phyloP scores from a whole-genome alignment of 2,797 vertebrate species.

The Australoheros facetus region DNA sequence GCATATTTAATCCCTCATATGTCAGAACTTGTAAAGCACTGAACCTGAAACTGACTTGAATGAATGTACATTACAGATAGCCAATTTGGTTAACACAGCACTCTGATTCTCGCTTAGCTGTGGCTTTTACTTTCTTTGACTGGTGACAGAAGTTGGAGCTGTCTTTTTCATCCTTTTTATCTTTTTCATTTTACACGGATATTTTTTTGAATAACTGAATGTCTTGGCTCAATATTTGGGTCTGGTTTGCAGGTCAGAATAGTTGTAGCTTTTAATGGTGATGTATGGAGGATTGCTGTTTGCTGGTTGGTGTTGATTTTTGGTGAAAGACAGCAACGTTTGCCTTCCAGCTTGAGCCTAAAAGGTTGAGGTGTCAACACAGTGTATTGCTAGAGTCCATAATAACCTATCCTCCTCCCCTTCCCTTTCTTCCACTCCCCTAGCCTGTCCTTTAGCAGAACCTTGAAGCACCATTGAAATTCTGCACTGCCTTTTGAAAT shows the following conservation, averaged over 20 bases:
- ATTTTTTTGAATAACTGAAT: conserved; percentile 15
- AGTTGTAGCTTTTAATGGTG: conserved; percentile 2
- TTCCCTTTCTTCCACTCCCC: conserved; percentile 29
- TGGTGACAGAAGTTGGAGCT: conserved; percentile 37
- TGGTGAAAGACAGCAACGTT: conserved; percentile 53
- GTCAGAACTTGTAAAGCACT: conserved; percentile 66
- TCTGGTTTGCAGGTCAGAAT: neutral
- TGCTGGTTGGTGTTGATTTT: conserved; percentile 50
- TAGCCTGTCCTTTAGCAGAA: conserved; percentile 79
- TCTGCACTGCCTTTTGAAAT: conserved; percentile 82
- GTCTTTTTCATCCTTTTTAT: conserved; percentile 29
- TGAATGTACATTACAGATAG: conserved; percentile 73
- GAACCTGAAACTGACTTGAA: conserved; percentile 74
- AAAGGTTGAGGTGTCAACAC: conserved; percentile 75
- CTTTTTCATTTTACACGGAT: conserved; percentile 18
- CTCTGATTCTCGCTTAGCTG: conserved; percentile 67
- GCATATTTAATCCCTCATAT: conserved; percentile 66
- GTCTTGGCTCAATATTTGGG: conserved; percentile 14
- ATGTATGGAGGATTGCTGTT: conserved; percentile 15
- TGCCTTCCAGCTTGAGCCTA: conserved; percentile 57
- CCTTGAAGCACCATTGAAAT: conserved; percentile 83
- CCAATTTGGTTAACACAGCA: conserved; percentile 72
- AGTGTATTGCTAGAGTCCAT: conserved; percentile 67
- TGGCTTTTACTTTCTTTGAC: conserved; percentile 51
- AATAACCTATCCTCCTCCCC: conserved; percentile 62